phyloP scores from a whole-genome alignment of 1,140 invertebrate species.

The Globodera ellingtonae region DNA sequence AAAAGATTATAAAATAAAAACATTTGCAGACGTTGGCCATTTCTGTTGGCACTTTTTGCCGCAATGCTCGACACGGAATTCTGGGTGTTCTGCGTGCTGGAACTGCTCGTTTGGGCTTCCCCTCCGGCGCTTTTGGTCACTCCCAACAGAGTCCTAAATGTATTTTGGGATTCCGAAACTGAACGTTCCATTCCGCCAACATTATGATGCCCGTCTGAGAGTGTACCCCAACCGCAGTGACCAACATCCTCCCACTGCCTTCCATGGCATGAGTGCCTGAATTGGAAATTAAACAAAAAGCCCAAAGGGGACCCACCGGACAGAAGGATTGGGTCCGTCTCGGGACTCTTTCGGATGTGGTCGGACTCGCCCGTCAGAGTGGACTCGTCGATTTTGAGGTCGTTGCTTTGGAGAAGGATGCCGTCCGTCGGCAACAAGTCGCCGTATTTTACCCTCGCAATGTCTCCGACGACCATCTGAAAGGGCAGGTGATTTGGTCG shows the following conservation, averaged over 20 bases:
- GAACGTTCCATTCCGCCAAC: neutral
- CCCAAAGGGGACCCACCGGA: slow-evolving; percentile 66
- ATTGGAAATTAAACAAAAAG: neutral
- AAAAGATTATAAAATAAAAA: neutral
- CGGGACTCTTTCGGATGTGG: slow-evolving; percentile 90
- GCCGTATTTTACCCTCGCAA: slow-evolving; percentile 76
- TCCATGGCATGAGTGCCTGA: slow-evolving; percentile 65
- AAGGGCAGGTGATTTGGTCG: neutral
- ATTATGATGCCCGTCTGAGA: slow-evolving; percentile 66
- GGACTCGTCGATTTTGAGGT: slow-evolving; percentile 96
- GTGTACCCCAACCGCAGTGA: slow-evolving; percentile 65
- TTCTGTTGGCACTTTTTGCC: slow-evolving; percentile 4
- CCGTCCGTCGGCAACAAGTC: slow-evolving; percentile 97
- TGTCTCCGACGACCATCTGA: slow-evolving; percentile 96
- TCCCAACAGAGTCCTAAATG: slow-evolving; percentile 22
- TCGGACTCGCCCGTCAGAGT: slow-evolving; percentile 98
- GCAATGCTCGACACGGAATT: slow-evolving; percentile 6
- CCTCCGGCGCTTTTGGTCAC: slow-evolving; percentile 18
- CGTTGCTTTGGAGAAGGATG: slow-evolving; percentile 95
- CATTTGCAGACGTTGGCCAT: neutral
- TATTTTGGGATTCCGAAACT: slow-evolving; percentile 70
- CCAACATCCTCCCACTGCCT: slow-evolving; percentile 62
- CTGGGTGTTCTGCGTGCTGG: slow-evolving; percentile 20
- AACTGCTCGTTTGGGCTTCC: neutral
- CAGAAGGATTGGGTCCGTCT: slow-evolving; percentile 63